phyloP scores from a whole-genome alignment of 2,797 vertebrate species.

The Cossypha heuglini region DNA sequence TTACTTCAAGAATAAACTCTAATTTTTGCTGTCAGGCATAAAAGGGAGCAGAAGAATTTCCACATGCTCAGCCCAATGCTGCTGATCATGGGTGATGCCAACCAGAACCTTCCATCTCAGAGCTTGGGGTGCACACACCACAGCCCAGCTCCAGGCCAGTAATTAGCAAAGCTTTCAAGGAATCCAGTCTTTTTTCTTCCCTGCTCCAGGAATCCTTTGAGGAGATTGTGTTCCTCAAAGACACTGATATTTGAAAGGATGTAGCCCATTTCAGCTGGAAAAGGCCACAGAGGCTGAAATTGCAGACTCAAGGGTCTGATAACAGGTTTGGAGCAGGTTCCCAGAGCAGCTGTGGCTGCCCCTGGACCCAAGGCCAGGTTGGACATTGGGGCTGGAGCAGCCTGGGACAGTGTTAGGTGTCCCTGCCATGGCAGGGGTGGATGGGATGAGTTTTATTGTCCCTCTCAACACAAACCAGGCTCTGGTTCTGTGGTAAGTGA shows the following conservation, averaged over 20 bases:
- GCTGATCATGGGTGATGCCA: accelerated
- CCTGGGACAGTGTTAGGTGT: background rate
- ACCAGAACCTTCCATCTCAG: background rate
- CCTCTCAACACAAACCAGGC: background rate
- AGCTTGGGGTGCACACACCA: accelerated
- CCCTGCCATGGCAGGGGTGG: background rate
- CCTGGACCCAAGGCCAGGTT: background rate
- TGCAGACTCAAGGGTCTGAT: background rate
- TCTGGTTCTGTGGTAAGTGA: background rate
- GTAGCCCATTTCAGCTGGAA: background rate
- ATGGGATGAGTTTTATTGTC: background rate
- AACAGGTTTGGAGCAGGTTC: background rate
- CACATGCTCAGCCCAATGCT: background rate
- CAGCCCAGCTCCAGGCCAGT: background rate
- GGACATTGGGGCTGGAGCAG: accelerated
- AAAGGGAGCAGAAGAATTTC: background rate
- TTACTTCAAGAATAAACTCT: background rate
- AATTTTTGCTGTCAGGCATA: background rate
- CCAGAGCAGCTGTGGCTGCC: background rate
- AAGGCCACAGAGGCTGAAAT: background rate
- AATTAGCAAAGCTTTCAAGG: background rate
- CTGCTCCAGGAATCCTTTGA: background rate
- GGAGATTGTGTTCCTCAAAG: background rate
- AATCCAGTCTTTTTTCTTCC: background rate
- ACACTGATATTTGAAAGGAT: background rate